phyloP scores from a whole-genome alignment of 2,888 invertebrate genomes.

The Agrotis exclamationis region DNA sequence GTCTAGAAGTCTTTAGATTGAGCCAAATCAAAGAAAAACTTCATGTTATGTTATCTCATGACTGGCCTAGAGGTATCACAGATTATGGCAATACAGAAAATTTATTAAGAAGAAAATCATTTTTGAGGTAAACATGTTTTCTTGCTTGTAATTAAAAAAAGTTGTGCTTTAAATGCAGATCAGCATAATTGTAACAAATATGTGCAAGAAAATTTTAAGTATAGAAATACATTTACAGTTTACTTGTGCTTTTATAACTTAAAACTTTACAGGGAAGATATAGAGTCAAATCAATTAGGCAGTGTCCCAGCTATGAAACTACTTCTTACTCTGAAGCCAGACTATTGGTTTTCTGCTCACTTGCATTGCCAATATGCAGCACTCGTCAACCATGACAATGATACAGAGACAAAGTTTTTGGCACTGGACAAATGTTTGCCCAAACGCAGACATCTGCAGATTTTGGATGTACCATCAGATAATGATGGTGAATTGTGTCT shows the following conservation, averaged over 20 bases:
- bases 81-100: conserved; percentile 95
- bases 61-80: conserved; percentile 98
- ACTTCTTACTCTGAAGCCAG: conserved; percentile 95
- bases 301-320: conserved; percentile 96
- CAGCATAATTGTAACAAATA: no score
- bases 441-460: conserved; percentile 96
- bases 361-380: conserved; percentile 99
- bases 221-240: not conserved
- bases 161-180: not conserved
- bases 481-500: conserved; percentile 90
- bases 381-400: conserved; percentile 93
- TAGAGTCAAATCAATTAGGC: conserved; percentile 95
- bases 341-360: conserved; percentile 99
- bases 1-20: conserved; percentile 94
- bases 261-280: conserved; percentile 93
- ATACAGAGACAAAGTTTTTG: conserved; percentile 94
- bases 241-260: conserved; percentile 9
- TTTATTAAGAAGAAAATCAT: conserved; percentile 95
- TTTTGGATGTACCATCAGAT: conserved; percentile 92
- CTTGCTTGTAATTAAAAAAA: not conserved
- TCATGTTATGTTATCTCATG: conserved; percentile 98
- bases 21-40: conserved; percentile 94
- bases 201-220: not conserved
- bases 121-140: conserved; percentile 92
- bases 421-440: conserved; percentile 99